Evolutionary conservation across 2,888 invertebrate genomes (phyloP), one percentile per base, ranked within the genome.

Genomic region (Pachydiplax longipennis): DNA sequence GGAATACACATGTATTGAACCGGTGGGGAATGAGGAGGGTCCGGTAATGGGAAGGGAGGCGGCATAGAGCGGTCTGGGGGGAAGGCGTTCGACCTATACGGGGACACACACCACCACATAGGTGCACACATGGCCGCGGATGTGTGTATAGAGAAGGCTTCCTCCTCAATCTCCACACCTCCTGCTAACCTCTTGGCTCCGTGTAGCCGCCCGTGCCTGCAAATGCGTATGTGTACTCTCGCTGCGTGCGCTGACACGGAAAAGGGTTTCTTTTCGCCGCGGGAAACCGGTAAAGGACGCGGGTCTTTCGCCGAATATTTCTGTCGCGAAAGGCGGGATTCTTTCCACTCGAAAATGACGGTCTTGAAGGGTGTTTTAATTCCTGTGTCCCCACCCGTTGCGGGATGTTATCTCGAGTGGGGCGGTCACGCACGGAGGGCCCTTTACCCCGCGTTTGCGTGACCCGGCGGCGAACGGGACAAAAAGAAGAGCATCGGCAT

Each of bases 211-310:
- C 61, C 87, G 87, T 87, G 87, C 37, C 87, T 58, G 37, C 87
- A 87, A 35, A 61, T 87, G 87, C 87, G 87, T 87, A 61, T 15
- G 37, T 61, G 61, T 35, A 37, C 37, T 35, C 58, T 18, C 18
- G 25, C 87, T 87, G 87, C 87, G 87, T 87, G 87, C 87, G 87
- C 37, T 61, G 87, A 87, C 87, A 87, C 87, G 61, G 87, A 87
- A 61, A 31, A 31, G 3, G 12, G 25, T 25, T 22, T 65, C n/a
- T n/a, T n/a, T n/a, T 31, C 31, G 0, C 13, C 13, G 12, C 25
- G 25, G 53, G 15, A 53, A 53, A 73, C 31, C 73, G 25, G 73
- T 31, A 25, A 1, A 1, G 73, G 25, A 4, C 13, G 0, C n/a
- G 73, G 25, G 22, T 31, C 13, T 12, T 3, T 73, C 25, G 12